Evolutionary conservation across 2,888 invertebrate species (phyloP), one percentile per base, ranked within the genome.

Genomic region (Tetragnatha montana): DNA sequence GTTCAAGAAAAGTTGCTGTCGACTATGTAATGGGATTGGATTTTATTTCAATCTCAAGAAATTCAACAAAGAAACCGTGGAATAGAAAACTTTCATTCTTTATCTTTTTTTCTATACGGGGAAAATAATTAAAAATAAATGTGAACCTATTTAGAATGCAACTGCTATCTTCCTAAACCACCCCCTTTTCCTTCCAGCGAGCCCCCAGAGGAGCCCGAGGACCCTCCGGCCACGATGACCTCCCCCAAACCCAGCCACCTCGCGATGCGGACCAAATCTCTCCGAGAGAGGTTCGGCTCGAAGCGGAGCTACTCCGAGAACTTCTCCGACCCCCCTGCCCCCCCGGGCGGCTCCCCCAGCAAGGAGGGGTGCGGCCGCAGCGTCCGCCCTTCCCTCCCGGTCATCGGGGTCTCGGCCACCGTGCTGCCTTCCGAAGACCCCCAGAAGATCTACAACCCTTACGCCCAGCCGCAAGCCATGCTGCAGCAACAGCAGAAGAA

Each of bases 281-380:
- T 92, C 3, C 80, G 92, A 21, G 92, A 92, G 81, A 87, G 91
- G 22, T 92, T 92, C 80, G 92, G 92, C 49, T 92, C 92, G 22
- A 92, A 92, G 78, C 83, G 92, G 50, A 92, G 92, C 76, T 92
- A 92, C 19, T 92, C 92, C 0, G 92, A 92, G 75, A 92, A 92
- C 12, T 92, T 92, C 91, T 92, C 92, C 81, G 92, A 92, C 79
- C 88, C 91, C 4, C 85, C 91, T 6, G 69, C 82, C 2, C n/a
- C 88, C 2, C 75, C 91, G 0, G 79, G 74, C 22, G 78, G 91
- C 4, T 83, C 90, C 6, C 83, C 82, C 12, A 76, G 80, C 35
- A 81, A 83, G 60, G 82, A 87, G 17, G 70, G 49, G 3, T 71
- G 74, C 22, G 35, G 35, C 35, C 51, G 87, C 6, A 75, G 21